A percentile compares a stretch with the other conserved stretches of the same genome.
phyloP scores from a whole-genome alignment of 2,797 vertebrate species.

The Hybognathus amarus region DNA sequence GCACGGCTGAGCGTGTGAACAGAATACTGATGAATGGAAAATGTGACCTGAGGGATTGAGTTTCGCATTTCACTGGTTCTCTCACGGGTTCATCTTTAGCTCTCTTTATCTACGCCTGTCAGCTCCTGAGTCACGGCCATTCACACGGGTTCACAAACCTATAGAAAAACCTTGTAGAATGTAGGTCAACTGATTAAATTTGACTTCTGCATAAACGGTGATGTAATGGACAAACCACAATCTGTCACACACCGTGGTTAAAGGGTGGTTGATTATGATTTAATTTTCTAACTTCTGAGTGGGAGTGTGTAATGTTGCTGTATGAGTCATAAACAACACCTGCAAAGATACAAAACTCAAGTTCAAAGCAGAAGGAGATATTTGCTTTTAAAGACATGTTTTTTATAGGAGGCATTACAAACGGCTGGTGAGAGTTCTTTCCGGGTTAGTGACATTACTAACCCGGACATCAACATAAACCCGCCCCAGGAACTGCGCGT shows the following conservation, averaged over 20 bases:
- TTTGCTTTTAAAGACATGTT: too few species aligned
- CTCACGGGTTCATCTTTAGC: slow-evolving; percentile 1
- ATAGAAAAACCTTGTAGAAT: neutral
- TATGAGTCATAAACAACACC: too few species aligned
- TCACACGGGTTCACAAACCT: slow-evolving; percentile 11
- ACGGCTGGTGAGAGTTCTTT: too few species aligned
- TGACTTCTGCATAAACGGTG: neutral
- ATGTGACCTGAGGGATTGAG: slow-evolving; percentile 2
- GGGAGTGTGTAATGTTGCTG: too few species aligned
- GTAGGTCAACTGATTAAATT: neutral
- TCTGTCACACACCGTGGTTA: neutral
- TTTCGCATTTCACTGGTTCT: slow-evolving; percentile 11
- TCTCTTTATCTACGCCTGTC: slow-evolving; percentile 10
- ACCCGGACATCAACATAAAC: too few species aligned
- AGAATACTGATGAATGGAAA: slow-evolving; percentile 14
- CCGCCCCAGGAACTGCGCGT: too few species aligned
- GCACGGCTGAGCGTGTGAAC: neutral
- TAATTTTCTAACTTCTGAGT: too few species aligned
- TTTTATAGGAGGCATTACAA: too few species aligned
- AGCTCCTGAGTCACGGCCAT: neutral
- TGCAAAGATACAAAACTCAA: too few species aligned
- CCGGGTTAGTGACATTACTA: too few species aligned
- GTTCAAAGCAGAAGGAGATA: too few species aligned
- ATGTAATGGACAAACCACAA: neutral
- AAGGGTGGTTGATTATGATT: too few species aligned